These are phyloP conservation scores for Patagioenas fasciata DNA, from an alignment of 2,113 vertebrate genomes.

Conservation along the genomic window DNA sequence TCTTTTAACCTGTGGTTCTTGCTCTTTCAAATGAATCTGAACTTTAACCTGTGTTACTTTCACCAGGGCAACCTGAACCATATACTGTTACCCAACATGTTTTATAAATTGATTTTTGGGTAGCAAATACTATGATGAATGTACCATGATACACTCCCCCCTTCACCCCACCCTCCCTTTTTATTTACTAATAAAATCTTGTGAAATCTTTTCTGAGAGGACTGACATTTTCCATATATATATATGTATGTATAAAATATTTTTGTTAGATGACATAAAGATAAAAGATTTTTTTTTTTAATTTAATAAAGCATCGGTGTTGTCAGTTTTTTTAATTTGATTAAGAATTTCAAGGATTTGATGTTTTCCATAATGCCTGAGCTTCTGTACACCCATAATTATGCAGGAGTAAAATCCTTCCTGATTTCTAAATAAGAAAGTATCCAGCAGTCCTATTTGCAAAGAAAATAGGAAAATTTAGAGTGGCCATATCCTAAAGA, in stretches of 20 bases:
- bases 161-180: accelerated
- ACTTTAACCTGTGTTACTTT: not conserved
- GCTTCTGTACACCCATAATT: not conserved
- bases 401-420: not conserved
- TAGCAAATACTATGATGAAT: not conserved
- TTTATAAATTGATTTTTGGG: not conserved
- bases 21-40: not conserved
- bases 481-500: not conserved
- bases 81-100: not conserved
- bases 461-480: not conserved
- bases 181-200: not conserved
- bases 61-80: not conserved
- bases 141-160: not conserved
- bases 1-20: not conserved
- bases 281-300: not conserved
- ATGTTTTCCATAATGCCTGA: not conserved
- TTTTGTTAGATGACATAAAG: not conserved
- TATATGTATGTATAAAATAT: not conserved
- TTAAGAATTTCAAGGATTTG: not conserved
- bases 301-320: not conserved
- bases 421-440: not conserved
- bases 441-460: not conserved
- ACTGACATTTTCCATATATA: not conserved
- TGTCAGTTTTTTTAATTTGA: not conserved
- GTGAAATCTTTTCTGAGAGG: not conserved